Base-by-base conservation (phyloP, 2,797 vertebrate species). In the Rachycentron canadum region DNA sequence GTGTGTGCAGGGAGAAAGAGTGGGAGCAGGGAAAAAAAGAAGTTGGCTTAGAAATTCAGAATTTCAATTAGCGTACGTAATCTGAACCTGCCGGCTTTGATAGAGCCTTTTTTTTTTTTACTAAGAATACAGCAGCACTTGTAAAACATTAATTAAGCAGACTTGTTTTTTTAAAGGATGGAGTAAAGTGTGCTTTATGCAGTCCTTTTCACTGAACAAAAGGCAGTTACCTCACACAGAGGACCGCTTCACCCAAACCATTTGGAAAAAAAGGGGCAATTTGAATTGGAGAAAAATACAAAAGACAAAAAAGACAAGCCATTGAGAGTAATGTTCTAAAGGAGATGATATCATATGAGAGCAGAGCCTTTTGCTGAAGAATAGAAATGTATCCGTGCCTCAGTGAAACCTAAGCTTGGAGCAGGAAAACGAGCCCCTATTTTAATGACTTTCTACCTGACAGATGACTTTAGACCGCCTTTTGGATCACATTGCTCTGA, bases 401-500 rank as follows among this genome's bases (percentile, higher is more conserved):
- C 84, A 68, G 88, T 94, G 94, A 95, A 95, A 95, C 93, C 86
- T 78, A 83, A 95, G 90, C 91, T 90, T 40, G 57, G 80, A 26
- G 32, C 74, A 90, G 93, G 92, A 94, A 95, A 94, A 92, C 75
- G 88, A 94, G 92, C 84, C 91, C 81, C 92, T 92, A 90, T 95
- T 95, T 95, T 95, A 94, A 94, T 92, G 91, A 93, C 93, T 95
- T 95, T 96, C 93, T 94, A 92, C 92, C 93, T 95, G 95, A 94
- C 95, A 95, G 94, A 95, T 95, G 94, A 95, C 94, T 95, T 95
- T 93, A 93, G 93, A 83, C 84, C 34, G 86, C 86, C 89, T 94
- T 94, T 94, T 95, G 95, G 94, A 95, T 95, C 94, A 91, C 91
- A 93, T 95, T 94, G 93, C 94, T 82, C 81, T 85, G 94, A 94